A percentile compares a stretch with the other conserved stretches of the same genome.
Conservation (phyloP, 1,140 invertebrate species). For the Hypothenemus hampei region DNA sequence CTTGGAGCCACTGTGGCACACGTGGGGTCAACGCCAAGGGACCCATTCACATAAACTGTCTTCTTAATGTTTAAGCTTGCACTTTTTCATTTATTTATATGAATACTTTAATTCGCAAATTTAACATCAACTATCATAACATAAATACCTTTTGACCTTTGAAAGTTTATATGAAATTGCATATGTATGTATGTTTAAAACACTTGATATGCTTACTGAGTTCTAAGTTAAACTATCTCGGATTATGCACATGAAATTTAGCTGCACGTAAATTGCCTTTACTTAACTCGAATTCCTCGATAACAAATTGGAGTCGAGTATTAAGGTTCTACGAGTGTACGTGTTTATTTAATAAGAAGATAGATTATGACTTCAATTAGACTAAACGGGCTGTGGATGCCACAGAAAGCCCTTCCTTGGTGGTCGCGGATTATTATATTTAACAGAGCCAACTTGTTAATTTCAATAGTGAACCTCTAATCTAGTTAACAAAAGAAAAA, state of each 20-base stretch:
- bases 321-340: background rate
- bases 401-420: background rate
- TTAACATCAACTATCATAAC: too few relatives aligned
- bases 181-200: slow-evolving; percentile 14
- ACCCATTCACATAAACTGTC: slow-evolving; percentile 19
- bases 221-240: slow-evolving; percentile 8
- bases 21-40: slow-evolving; percentile 23
- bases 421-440: background rate
- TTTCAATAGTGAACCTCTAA: too few relatives aligned
- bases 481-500: slow-evolving; percentile 5
- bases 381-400: background rate
- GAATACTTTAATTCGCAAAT: too few relatives aligned
- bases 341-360: background rate
- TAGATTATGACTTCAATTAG: background rate
- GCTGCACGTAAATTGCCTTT: slow-evolving; percentile 2
- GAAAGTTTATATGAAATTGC: slow-evolving; percentile 15
- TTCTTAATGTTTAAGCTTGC: too few relatives aligned
- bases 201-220: slow-evolving; percentile 8
- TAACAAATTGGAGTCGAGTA: slow-evolving; percentile 2
- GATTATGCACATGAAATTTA: slow-evolving; percentile 10
- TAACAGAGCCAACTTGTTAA: background rate
- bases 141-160: too few relatives aligned
- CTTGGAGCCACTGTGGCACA: slow-evolving; percentile 20
- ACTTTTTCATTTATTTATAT: too few relatives aligned
- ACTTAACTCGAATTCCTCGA: background rate